Evolutionary conservation across 2,797 vertebrate species (phyloP).

Genomic region (Micromesistius poutassou): DNA sequence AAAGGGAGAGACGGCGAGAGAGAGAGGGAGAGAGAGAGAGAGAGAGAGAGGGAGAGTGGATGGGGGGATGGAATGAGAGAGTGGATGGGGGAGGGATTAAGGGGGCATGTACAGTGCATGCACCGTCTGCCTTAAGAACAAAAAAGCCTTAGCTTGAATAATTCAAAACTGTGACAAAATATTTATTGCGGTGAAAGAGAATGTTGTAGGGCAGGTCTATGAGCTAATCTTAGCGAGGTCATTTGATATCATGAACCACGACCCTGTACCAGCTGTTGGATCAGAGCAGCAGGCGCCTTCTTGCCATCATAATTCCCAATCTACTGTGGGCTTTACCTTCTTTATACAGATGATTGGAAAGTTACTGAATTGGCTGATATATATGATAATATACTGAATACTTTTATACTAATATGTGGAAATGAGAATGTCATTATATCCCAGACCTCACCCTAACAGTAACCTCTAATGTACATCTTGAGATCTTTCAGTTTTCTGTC

Average conservation of each 20-base stretch:
- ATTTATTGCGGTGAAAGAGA: conserved; percentile 71
- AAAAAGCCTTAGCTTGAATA: conserved; percentile 61
- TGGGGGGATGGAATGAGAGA: neutral
- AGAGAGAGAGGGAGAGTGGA: conserved; percentile 1
- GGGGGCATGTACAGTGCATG: conserved; percentile 33
- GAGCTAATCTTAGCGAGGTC: conserved; percentile 49
- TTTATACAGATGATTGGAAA: neutral
- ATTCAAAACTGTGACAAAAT: conserved; percentile 65
- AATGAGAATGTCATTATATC: neutral
- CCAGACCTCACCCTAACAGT: no score
- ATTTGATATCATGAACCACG: conserved; percentile 37
- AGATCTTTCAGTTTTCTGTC: neutral
- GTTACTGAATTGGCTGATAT: neutral
- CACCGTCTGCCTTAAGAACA: conserved; percentile 54
- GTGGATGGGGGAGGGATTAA: conserved; percentile 5
- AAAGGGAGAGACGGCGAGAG: conserved; percentile 31
- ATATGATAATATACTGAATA: neutral
- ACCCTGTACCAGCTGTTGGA: conserved; percentile 2
- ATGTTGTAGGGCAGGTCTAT: conserved; percentile 61
- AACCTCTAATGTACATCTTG: neutral
- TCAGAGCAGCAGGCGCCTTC: neutral
- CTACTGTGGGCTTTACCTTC: neutral
- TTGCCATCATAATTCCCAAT: neutral
- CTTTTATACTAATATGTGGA: neutral
- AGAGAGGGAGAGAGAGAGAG: neutral